phyloP scores from a whole-genome alignment of 2,888 invertebrate species.

The Idaea aversata region DNA sequence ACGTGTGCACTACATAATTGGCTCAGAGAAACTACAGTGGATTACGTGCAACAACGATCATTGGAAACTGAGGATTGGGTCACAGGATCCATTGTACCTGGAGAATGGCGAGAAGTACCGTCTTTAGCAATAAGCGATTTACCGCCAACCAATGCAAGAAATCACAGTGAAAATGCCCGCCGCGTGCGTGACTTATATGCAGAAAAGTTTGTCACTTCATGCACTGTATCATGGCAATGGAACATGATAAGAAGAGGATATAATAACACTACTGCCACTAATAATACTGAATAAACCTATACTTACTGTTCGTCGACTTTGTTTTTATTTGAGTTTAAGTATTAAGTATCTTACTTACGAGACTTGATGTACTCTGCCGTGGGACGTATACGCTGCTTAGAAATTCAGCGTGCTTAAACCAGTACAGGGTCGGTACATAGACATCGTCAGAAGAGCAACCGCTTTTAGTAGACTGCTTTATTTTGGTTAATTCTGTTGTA shows the following conservation, averaged over 20 bases:
- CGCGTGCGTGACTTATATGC: conserved; percentile 24
- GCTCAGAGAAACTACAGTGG: conserved; percentile 20
- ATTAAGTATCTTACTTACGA: conserved; percentile 13
- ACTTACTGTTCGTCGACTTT: conserved; percentile 6
- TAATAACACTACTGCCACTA: conserved; percentile 1
- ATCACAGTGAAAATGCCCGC: conserved; percentile 21
- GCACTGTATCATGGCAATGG: conserved; percentile 29
- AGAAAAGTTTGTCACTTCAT: conserved; percentile 26
- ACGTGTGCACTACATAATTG: conserved; percentile 32
- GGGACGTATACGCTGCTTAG: conserved; percentile 22
- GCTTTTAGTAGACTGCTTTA: conserved; percentile 21
- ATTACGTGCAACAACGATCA: conserved; percentile 2
- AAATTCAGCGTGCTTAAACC: conserved; percentile 24
- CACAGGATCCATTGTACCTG: conserved; percentile 12
- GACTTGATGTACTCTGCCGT: conserved; percentile 16
- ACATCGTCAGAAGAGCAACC: conserved; percentile 23
- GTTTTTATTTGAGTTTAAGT: conserved; percentile 6
- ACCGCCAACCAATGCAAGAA: conserved; percentile 17
- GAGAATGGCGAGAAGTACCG: conserved; percentile 16
- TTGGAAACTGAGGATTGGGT: conserved; percentile 12
- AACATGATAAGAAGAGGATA: conserved; percentile 21
- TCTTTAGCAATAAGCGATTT: conserved; percentile 12
- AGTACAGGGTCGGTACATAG: conserved; percentile 24
- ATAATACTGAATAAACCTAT: conserved; percentile 8
- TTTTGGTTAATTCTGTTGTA: conserved; percentile 24